Evolutionary conservation across 2,113 vertebrate species (phyloP).

Genomic region (Tympanuchus pallidicinctus): DNA sequence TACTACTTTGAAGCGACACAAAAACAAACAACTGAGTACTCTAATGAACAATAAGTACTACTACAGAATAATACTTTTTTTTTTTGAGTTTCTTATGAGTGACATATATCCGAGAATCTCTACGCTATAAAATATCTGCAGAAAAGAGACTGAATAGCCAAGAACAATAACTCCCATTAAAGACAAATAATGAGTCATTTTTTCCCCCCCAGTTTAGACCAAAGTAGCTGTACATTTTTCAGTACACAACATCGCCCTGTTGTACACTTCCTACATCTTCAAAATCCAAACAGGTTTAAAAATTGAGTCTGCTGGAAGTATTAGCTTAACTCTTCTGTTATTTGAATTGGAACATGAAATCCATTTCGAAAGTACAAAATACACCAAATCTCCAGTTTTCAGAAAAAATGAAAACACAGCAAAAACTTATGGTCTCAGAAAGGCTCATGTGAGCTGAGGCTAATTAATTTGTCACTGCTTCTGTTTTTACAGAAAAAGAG

Average conservation of each 20-base stretch:
- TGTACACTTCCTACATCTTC: not conserved
- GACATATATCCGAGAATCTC: not conserved
- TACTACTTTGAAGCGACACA: not conserved
- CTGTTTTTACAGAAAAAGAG: not conserved
- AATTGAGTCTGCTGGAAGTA: not conserved
- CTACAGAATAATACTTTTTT: not conserved
- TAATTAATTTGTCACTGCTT: conserved; percentile 3
- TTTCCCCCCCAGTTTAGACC: not conserved
- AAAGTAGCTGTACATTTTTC: not conserved
- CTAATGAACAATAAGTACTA: not conserved
- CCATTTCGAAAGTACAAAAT: not conserved
- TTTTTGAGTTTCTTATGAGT: not conserved
- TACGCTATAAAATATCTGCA: not conserved
- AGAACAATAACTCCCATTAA: not conserved
- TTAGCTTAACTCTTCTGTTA: not conserved
- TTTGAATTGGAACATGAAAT: not conserved
- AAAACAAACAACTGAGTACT: not conserved
- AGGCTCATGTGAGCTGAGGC: not conserved
- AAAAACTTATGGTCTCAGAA: not conserved
- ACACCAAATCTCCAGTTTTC: not conserved
- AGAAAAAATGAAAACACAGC: not conserved
- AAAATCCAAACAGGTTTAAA: not conserved
- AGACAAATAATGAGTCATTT: not conserved
- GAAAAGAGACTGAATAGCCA: not conserved
- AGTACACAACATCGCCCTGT: not conserved